phyloP scores from a whole-genome alignment of 2,888 invertebrate species.

The Vandiemenella viatica region DNA sequence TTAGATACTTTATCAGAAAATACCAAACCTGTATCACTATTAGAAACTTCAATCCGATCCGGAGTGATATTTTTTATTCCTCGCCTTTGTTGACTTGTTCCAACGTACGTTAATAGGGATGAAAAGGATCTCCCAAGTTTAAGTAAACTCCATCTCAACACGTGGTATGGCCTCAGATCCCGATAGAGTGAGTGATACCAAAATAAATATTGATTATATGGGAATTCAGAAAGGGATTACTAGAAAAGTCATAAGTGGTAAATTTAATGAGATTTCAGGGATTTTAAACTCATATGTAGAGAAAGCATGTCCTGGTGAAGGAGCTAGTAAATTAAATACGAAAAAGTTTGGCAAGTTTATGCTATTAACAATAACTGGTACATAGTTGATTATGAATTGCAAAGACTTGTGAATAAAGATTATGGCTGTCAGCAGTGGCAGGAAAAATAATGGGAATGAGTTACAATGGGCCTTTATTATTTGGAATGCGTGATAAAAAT shows the following conservation, averaged over 20 bases:
- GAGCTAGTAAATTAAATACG: too few species aligned
- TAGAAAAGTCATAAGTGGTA: too few species aligned
- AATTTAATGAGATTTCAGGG: too few species aligned
- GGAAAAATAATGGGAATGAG: slow-evolving; percentile 2
- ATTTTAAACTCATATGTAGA: too few species aligned
- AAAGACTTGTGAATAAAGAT: neutral
- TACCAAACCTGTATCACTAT: too few species aligned
- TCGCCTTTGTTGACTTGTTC: neutral
- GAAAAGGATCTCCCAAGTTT: neutral
- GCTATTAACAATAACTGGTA: neutral
- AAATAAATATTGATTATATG: too few species aligned
- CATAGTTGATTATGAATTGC: neutral
- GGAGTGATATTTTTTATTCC: too few species aligned
- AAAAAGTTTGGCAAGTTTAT: too few species aligned
- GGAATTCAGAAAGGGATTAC: too few species aligned
- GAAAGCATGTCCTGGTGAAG: too few species aligned
- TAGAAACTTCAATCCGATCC: too few species aligned
- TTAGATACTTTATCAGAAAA: too few species aligned
- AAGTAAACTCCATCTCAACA: neutral
- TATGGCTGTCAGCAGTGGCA: neutral
- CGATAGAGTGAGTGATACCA: neutral
- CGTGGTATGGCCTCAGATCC: neutral
- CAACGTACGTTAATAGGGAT: neutral
- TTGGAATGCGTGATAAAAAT: neutral
- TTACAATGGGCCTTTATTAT: neutral